Evolutionary conservation across 2,888 invertebrate genomes (phyloP), one percentile per base, ranked within the genome.

Genomic region (Lampropteryx suffumata): DNA sequence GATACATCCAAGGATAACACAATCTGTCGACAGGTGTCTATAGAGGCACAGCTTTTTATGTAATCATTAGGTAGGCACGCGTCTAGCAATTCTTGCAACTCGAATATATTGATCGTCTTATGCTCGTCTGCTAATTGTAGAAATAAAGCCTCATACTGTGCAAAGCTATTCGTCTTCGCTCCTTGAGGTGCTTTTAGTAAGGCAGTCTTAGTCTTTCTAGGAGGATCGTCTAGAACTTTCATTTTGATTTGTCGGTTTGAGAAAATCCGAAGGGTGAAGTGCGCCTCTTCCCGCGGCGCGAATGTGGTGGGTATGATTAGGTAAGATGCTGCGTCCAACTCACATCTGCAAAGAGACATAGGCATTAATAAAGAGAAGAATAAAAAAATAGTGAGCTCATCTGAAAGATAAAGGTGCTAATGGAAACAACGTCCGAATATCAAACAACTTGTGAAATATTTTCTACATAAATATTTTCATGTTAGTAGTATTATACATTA

Each of bases 1-100:
- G 94, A 94, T 94, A 96, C 96, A 88, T 97, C 97, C 88, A 97
- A 92, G 5, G 97, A 94, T 1, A 97, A 91, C 12, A 98, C 95
- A 6, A 97, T 96, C 84, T 97, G 97, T 51, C 97, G 92, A 72
- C 98, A 98, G 1, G 98, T 97, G 79, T 97, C 97, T 65, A 97
- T 94, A 10, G 96, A 96, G 0, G 97, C 97, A 79, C 97, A 97
- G 66, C 97, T 97, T 74, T 97, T 98, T 61, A 98, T 97, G 68
- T 97, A 98, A 86, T 98, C 97, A 76, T 98, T 98, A 0, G 97
- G 98, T 49, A 98, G 90, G 79, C 97, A 97, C 0, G 96, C 96
- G 69, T 98, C 97, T 21, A 98, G 82, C 11, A 98, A 84, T 75
- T 98, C 98, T 79, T 97, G 97, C 3, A 98, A 89, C 76, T 97